phyloP scores from a whole-genome alignment of 2,797 vertebrate genomes.

The Limosa lapponica region DNA sequence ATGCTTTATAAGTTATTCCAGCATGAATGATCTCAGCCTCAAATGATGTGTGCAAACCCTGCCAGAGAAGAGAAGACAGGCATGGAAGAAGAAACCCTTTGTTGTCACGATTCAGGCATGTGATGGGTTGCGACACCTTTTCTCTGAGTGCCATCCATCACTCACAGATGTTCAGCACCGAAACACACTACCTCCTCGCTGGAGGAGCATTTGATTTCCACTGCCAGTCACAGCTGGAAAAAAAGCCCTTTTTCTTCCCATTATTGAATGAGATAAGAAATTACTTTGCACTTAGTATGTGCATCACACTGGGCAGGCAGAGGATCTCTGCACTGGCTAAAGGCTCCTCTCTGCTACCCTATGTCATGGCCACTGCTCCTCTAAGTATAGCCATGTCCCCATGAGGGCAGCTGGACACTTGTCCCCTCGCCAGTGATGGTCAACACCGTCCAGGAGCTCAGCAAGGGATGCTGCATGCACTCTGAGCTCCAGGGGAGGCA shows the following conservation, averaged over 20 bases:
- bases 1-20: conserved; percentile 37
- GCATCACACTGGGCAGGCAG: not conserved
- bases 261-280: not conserved
- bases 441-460: not conserved
- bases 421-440: not conserved
- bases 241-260: not conserved
- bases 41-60: not conserved
- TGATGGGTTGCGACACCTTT: not conserved
- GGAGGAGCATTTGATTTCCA: not conserved
- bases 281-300: not conserved
- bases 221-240: not conserved
- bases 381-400: not conserved
- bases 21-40: conserved; percentile 17
- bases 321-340: not conserved
- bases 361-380: not conserved
- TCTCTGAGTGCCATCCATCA: not conserved
- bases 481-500: not conserved
- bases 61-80: conserved; percentile 9
- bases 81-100: conserved; percentile 3
- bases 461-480: not conserved
- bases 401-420: not conserved
- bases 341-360: not conserved
- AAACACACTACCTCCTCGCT: not conserved
- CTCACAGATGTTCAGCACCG: not conserved
- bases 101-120: not conserved